Base-by-base conservation (phyloP, 2,113 vertebrate genomes). In the Elachura formosa region DNA sequence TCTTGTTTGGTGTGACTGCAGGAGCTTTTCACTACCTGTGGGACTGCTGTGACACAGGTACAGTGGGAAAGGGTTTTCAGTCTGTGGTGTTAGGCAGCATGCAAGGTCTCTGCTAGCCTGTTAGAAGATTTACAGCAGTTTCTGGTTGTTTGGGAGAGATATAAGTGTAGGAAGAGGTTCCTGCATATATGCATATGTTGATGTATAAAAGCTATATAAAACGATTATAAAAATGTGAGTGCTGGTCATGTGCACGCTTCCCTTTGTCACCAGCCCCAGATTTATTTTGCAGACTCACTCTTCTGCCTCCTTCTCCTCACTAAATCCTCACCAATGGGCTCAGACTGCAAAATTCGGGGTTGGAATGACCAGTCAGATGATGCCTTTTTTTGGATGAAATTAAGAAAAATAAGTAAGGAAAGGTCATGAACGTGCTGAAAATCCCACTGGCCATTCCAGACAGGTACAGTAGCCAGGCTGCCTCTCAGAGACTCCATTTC, bases 401-500 rank as follows among this genome's bases (percentile, higher is more conserved):
- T 59, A 87, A 92, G 73, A 55, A 86, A 77, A 92, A 80, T 77
- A 62, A 86, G 82, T 74, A 77, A 80, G 83, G 63, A 94, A 94
- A 96, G 66, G 90, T 91, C 84, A 85, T 2, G 4, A 52, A 23
- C 1, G 4, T 34, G 34, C 66, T 6, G 3, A 68, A 93, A 93
- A 87, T 62, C 71, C 75, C 58, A 58, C 54, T 63, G 38, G 55
- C 89, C 84, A 68, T 94, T 73, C 52, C 11, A 59, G 73, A 59
- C 19, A 36, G 51, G 63, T 63, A 19, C 3, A 2, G 92, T 14
- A 52, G 68, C 61, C 86, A 86, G 79, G 73, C 79, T 96, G 88
- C 67, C 82, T 94, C 78, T 94, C 82, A 94, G 84, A 84, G 80
- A 67, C 72, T 90, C 86, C 83, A 95, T 96, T 96, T 95, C 68